Base-by-base conservation (phyloP, 2,888 invertebrate species). In the Chouioia cunea region DNA sequence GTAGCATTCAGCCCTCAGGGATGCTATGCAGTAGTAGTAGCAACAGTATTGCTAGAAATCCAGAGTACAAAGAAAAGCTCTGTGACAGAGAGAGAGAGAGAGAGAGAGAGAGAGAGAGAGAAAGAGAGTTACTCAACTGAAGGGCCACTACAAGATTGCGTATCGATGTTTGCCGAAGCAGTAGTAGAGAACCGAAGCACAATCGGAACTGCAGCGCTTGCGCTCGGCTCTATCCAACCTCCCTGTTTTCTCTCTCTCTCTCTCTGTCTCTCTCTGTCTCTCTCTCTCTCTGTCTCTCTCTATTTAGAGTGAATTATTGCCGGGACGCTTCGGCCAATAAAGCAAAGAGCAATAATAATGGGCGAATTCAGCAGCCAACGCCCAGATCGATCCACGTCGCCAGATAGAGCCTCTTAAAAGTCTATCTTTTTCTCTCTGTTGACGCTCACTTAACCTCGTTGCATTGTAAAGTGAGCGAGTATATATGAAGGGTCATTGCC, bases 401-500 rank as follows among this genome's bases (percentile, higher is more conserved):
- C 36, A 36, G 36, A 6, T 6, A 36, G 36, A 36, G 36, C 10
- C 36, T 36, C 36, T 36, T 36, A 36, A 36, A 36, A 36, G 36
- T 36, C 36, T 36, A 2, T 27, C 27, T 2, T 6, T 27, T 27
- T 6, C 36, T 36, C 36, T 36, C 36, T 36, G 72, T 78, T 75
- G 76, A 79, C 78, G 76, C 72, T 76, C 76, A 76, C 78, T 79
- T 78, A 78, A 80, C 77, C 78, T 66, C 73, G 67, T 78, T 77
- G 73, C 76, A 77, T 76, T 76, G 77, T 78, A 71, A 62, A 66
- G 54, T 22, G 56, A 69, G 74, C 73, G 72, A 71, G 23, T 23
- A 43, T 50, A 15, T 63, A 50, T 69, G 43, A 64, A 58, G 27
- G 58, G 20, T 58, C 63, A 63, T 69, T 63, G 27, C 48, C 46